Conservation (phyloP, 2,113 vertebrate genomes). For the Stigmatopora nigra region DNA sequence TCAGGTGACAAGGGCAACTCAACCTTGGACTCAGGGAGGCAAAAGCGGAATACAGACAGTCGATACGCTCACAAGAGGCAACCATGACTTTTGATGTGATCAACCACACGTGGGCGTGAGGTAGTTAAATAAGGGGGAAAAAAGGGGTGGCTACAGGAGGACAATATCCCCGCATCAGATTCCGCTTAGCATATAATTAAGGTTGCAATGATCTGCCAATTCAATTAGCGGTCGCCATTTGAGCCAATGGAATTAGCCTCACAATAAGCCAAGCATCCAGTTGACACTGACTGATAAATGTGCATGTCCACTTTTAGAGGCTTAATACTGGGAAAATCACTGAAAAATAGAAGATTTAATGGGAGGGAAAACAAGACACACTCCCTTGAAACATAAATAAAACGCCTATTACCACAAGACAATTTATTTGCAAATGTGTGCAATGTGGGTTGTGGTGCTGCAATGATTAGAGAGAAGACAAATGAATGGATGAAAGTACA, state of each 20-base stretch:
- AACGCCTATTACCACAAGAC: constrained; percentile 63
- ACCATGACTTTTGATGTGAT: background rate
- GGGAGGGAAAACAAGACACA: constrained; percentile 24
- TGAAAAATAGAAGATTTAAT: constrained; percentile 50
- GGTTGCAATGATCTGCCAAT: constrained; percentile 47
- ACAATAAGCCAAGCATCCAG: constrained; percentile 50
- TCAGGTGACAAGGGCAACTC: background rate
- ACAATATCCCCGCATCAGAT: background rate
- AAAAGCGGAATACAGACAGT: background rate
- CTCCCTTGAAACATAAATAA: constrained; percentile 30
- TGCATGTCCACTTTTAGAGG: constrained; percentile 33
- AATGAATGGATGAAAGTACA: constrained; percentile 32
- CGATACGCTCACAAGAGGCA: no score
- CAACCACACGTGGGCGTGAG: background rate
- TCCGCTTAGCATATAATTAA: constrained; percentile 32
- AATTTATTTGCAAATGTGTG: constrained; percentile 69
- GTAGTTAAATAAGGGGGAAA: background rate
- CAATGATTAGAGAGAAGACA: constrained; percentile 55
- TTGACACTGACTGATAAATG: constrained; percentile 53
- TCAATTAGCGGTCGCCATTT: constrained; percentile 48
- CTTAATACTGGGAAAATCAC: constrained; percentile 54
- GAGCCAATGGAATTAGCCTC: constrained; percentile 52
- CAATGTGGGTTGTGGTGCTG: constrained; percentile 56
- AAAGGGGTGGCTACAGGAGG: background rate
- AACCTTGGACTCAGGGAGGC: background rate